phyloP scores from a whole-genome alignment of 2,888 invertebrate species.

The Fragum sueziense region DNA sequence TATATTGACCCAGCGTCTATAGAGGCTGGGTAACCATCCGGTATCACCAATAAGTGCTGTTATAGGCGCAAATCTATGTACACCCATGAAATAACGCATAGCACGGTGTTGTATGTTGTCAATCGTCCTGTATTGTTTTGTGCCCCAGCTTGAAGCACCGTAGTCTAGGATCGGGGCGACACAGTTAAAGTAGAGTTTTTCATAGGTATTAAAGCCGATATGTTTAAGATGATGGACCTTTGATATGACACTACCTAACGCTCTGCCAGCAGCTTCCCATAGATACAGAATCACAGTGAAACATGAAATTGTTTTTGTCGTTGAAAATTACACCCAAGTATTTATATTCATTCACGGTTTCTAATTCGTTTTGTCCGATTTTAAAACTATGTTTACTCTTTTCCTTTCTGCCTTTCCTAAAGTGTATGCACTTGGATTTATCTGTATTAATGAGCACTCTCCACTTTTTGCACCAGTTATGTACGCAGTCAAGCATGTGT shows the following conservation, averaged over 20 bases:
- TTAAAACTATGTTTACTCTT: constrained; percentile 27
- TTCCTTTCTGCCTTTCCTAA: constrained; percentile 9
- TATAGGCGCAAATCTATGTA: constrained; percentile 34
- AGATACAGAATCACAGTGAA: constrained; percentile 6
- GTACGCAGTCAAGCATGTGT: constrained; percentile 25
- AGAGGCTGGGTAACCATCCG: constrained; percentile 37
- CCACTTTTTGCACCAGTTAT: constrained; percentile 43
- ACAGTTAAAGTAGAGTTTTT: constrained; percentile 40
- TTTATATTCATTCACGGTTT: constrained; percentile 35
- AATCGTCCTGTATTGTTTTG: constrained; percentile 19
- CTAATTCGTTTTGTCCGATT: constrained; percentile 35
- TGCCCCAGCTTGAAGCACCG: constrained; percentile 36
- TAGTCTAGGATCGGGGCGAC: constrained; percentile 25
- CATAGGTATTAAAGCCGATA: constrained; percentile 32
- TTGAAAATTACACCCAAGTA: constrained; percentile 48
- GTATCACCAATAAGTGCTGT: constrained; percentile 32
- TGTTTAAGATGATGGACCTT: constrained; percentile 39
- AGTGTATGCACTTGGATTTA: constrained; percentile 31
- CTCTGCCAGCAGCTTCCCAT: constrained; percentile 40
- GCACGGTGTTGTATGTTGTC: constrained; percentile 37
- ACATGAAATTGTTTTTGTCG: constrained; percentile 25
- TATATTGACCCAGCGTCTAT: constrained; percentile 27
- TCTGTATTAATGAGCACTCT: constrained; percentile 31
- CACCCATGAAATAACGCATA: constrained; percentile 42
- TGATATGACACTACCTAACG: constrained; percentile 26